These are phyloP conservation scores for Sebastes aleutianus DNA, from an alignment of 2,797 vertebrate species.

Conservation along the genomic window DNA sequence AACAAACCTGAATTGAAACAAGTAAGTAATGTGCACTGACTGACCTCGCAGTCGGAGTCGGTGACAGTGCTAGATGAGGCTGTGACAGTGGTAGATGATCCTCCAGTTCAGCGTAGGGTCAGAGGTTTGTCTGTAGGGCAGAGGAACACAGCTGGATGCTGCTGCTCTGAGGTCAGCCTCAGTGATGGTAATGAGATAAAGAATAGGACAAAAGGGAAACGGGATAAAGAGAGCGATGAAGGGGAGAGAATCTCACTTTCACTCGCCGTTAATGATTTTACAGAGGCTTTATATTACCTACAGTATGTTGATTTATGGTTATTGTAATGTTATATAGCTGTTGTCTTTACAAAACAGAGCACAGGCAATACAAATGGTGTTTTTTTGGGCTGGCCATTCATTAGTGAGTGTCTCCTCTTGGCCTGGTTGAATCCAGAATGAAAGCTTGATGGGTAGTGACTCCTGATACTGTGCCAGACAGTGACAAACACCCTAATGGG, in stretches of 20 bases:
- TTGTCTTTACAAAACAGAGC: constrained; percentile 39
- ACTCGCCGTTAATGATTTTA: constrained; percentile 64
- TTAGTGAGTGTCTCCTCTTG: constrained; percentile 55
- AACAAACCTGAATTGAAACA: constrained; percentile 6
- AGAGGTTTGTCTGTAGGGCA: constrained; percentile 76
- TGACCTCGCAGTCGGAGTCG: constrained; percentile 46
- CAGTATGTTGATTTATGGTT: constrained; percentile 76
- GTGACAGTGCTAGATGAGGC: constrained; percentile 82
- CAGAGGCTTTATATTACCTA: constrained; percentile 61
- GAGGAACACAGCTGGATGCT: constrained; percentile 72
- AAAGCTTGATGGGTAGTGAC: constrained; percentile 60
- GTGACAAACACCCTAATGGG: constrained; percentile 58
- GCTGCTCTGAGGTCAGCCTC: constrained; percentile 68
- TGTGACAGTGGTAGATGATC: constrained; percentile 84
- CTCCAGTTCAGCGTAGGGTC: constrained; percentile 80
- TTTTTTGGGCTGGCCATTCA: constrained; percentile 40
- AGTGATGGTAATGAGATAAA: constrained; percentile 83
- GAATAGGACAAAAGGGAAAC: constrained; percentile 76
- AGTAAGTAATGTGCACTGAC: constrained; percentile 43
- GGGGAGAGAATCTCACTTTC: constrained; percentile 68
- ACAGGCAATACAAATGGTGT: constrained; percentile 40
- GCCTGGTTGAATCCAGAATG: constrained; percentile 55
- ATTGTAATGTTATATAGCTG: constrained; percentile 60
- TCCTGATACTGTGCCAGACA: constrained; percentile 63
- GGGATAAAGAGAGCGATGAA: constrained; percentile 66